Conservation (phyloP, 2,888 invertebrate genomes). For the Amphipyra tragopoginis region DNA sequence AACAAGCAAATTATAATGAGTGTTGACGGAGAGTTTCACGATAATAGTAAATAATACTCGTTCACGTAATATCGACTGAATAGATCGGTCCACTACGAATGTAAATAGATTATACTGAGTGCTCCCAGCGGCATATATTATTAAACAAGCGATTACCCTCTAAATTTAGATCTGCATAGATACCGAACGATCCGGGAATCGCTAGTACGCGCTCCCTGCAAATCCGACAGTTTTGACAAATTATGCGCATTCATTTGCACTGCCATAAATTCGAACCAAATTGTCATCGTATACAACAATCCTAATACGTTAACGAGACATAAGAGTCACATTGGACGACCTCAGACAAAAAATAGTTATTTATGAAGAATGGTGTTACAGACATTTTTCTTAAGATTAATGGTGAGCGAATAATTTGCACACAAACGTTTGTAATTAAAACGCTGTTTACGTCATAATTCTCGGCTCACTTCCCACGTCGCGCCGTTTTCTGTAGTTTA, state of each 20-base stretch:
- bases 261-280: slow-evolving; percentile 56
- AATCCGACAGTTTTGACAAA: slow-evolving; percentile 77
- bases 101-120: slow-evolving; percentile 70
- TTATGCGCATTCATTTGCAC: slow-evolving; percentile 80
- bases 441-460: slow-evolving; percentile 65
- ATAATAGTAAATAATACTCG: slow-evolving; percentile 48
- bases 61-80: slow-evolving; percentile 62
- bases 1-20: slow-evolving; percentile 45
- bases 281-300: slow-evolving; percentile 54
- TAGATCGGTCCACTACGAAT: slow-evolving; percentile 64
- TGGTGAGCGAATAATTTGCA: slow-evolving; percentile 61
- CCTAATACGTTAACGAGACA: slow-evolving; percentile 48
- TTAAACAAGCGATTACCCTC: slow-evolving; percentile 79
- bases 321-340: slow-evolving; percentile 62
- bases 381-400: slow-evolving; percentile 62
- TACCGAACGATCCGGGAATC: slow-evolving; percentile 70
- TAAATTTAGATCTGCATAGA: slow-evolving; percentile 82
- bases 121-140: slow-evolving; percentile 74
- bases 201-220: slow-evolving; percentile 69
- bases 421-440: slow-evolving; percentile 67
- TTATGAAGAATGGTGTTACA: slow-evolving; percentile 53
- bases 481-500: slow-evolving; percentile 78
- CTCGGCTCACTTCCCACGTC: slow-evolving; percentile 74
- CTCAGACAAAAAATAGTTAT: slow-evolving; percentile 51
- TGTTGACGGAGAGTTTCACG: slow-evolving; percentile 48